A percentile compares a stretch with the other conserved stretches of the same genome.
Conservation (phyloP, 2,797 vertebrate species). For the Peromyscus eremicus region DNA sequence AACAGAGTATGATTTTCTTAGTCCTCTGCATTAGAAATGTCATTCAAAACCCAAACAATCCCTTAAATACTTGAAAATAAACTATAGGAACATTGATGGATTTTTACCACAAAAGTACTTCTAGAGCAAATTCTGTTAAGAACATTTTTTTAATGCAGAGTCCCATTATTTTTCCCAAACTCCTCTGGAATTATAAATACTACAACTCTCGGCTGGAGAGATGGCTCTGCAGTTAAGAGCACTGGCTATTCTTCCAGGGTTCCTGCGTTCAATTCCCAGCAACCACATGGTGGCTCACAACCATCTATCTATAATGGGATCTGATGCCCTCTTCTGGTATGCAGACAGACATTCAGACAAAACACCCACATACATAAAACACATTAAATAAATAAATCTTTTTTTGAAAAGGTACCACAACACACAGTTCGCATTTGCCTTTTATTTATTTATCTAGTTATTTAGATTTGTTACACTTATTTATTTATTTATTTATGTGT, state of each 20-base stretch:
- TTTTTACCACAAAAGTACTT: constrained; percentile 7
- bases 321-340: neutral
- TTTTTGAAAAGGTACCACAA: neutral
- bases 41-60: neutral
- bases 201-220: neutral
- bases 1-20: neutral
- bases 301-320: neutral
- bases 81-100: neutral
- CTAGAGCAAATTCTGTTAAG: neutral
- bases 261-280: neutral
- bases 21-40: neutral
- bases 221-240: neutral
- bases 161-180: neutral
- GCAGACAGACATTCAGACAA: neutral
- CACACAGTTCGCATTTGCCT: neutral
- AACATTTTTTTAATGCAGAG: neutral
- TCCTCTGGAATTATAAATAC: neutral
- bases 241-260: neutral
- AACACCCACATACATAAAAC: neutral
- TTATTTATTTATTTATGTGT: neutral
- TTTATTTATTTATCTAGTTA: neutral
- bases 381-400: neutral
- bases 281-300: neutral
- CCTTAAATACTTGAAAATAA: neutral
- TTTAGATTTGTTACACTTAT: neutral